Conservation (phyloP, 2,797 vertebrate species). For the Argyrosomus regius region DNA sequence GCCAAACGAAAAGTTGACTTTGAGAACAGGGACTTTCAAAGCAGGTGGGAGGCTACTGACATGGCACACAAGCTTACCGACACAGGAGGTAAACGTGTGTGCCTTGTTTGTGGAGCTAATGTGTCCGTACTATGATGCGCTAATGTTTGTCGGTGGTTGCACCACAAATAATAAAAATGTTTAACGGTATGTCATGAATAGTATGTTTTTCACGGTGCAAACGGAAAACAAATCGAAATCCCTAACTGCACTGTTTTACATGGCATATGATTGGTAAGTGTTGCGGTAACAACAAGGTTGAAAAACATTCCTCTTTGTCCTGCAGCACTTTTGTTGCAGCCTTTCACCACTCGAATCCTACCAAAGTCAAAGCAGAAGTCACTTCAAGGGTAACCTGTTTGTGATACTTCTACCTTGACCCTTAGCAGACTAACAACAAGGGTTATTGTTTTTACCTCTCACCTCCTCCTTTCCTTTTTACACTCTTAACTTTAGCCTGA, state of each 20-base stretch:
- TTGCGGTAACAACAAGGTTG: not conserved
- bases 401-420: constrained; percentile 59
- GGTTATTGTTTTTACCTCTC: constrained; percentile 50
- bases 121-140: no score
- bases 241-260: not conserved
- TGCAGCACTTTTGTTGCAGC: not conserved
- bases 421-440: constrained; percentile 39
- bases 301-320: not conserved
- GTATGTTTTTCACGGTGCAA: constrained; percentile 11
- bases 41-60: no score
- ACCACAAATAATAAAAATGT: constrained; percentile 21
- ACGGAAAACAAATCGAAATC: not conserved
- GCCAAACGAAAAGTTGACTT: no score
- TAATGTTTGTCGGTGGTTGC: not conserved
- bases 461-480: constrained; percentile 47
- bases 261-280: not conserved
- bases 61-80: no score
- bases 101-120: no score
- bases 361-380: constrained; percentile 52
- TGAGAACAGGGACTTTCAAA: no score
- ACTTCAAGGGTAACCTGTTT: constrained; percentile 60
- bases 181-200: not conserved
- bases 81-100: no score
- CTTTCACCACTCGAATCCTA: constrained; percentile 6
- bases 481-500: constrained; percentile 60